Base-by-base conservation (phyloP, 2,888 invertebrate genomes). In the Pasiphila rectangulata region DNA sequence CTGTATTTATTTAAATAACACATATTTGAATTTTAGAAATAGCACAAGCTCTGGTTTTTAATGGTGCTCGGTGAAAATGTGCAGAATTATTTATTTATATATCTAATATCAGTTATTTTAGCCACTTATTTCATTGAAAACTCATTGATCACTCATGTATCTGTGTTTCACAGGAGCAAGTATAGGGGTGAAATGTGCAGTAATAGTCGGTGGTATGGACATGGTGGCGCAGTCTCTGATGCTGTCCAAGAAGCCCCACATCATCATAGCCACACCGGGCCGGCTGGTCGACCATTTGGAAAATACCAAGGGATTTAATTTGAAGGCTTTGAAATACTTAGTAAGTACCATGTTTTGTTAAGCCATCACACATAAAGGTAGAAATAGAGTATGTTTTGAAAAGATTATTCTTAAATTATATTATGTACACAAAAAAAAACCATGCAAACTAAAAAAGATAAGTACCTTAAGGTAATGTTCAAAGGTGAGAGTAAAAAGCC, bases 151-250 rank as follows among this genome's bases (percentile, higher is more conserved):
- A n/a, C n/a, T n/a, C n/a, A n/a, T n/a, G n/a, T n/a, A n/a, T n/a
- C n/a, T n/a, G n/a, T 16, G 37, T 24, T 53, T 39, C 19, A 9
- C 35, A 95, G 96, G 96, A 43, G 91, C 95, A 7, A 92, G 93
- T 51, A 96, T 99, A 73, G 98, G 98, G 24, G 95, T 99, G 0
- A 97, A 97, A 90, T 96, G 96, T 83, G 96, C 94, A 41, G 98
- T 99, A 0, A 94, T 99, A 67, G 99, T 99, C 2, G 99, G 99
- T 34, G 99, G 99, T 0, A 97, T 99, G 93, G 99, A 99, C 72
- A 98, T 98, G 97, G 95, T 96, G 70, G 94, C 97, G 0, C 99
- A 99, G 75, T 93, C 97, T 0, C 83, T 98, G 49, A 91, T 94
- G 64, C 83, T 99, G 36, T 96, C 97, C 0, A 98, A 98, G 78